Evolutionary conservation across 2,888 invertebrate genomes (phyloP).

Genomic region (Pterostichus madidus): DNA sequence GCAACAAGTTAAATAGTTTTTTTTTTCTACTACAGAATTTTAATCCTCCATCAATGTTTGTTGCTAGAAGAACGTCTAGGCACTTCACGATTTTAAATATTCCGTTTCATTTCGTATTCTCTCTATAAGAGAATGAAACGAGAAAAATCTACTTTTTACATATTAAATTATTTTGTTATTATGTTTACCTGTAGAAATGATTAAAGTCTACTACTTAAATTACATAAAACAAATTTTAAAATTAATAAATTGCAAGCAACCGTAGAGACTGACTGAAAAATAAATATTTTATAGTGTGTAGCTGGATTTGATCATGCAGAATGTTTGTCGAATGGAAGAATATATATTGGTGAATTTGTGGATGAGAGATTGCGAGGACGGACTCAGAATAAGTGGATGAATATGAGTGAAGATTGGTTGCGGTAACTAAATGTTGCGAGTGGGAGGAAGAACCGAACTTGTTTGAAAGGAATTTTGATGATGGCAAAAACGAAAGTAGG

Average conservation of each 20-base stretch:
- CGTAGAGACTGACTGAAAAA: too few species aligned
- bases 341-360: too few species aligned
- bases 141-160: constrained; percentile 47
- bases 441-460: too few species aligned
- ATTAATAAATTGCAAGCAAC: not conserved
- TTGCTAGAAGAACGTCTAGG: constrained; percentile 11
- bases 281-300: too few species aligned
- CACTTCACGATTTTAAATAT: constrained; percentile 42
- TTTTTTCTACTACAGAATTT: constrained; percentile 1
- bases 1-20: constrained; percentile 1
- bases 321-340: too few species aligned
- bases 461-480: too few species aligned
- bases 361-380: too few species aligned
- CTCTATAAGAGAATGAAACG: not conserved
- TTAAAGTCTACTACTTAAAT: constrained; percentile 4
- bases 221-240: not conserved
- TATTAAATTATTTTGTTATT: constrained; percentile 49
- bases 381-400: too few species aligned
- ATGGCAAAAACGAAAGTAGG: too few species aligned
- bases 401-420: too few species aligned
- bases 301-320: too few species aligned
- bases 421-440: too few species aligned
- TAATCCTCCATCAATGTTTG: constrained; percentile 23
- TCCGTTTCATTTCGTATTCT: constrained; percentile 31
- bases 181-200: constrained; percentile 13